Evolutionary conservation across 2,797 vertebrate genomes (phyloP).

Genomic region (Clarias platycephalus): DNA sequence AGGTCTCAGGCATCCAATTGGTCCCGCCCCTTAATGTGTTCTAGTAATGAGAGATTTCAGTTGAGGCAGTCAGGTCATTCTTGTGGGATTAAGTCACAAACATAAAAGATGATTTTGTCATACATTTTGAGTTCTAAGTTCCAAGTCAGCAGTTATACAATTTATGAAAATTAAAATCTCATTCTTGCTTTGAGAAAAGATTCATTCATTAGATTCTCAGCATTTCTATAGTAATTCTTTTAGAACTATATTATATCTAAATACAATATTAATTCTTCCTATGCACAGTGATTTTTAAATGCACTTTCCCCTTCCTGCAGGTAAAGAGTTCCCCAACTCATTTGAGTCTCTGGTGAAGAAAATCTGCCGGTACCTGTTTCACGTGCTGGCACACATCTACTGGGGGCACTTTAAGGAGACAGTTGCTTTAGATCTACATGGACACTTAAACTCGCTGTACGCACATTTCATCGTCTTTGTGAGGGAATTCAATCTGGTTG

Average conservation of each 20-base stretch:
- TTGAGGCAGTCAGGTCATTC: not conserved
- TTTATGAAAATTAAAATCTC: not conserved
- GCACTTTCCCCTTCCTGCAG: conserved; percentile 64
- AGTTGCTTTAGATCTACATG: conserved; percentile 92
- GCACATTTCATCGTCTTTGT: conserved; percentile 97
- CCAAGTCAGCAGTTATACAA: not conserved
- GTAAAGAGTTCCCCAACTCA: conserved; percentile 95
- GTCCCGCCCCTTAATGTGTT: not conserved
- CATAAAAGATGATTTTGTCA: not conserved
- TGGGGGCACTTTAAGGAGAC: conserved; percentile 98
- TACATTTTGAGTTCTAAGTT: too few relatives aligned
- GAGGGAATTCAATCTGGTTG: conserved; percentile 97
- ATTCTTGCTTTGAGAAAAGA: not conserved
- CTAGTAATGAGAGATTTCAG: not conserved
- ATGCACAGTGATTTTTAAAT: not conserved
- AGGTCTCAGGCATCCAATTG: not conserved
- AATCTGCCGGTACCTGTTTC: conserved; percentile 95
- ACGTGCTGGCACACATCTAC: conserved; percentile 98
- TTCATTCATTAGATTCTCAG: too few relatives aligned
- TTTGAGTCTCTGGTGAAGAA: conserved; percentile 97
- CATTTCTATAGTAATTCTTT: not conserved
- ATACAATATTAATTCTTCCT: not conserved
- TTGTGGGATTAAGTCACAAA: not conserved
- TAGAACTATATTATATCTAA: not conserved
- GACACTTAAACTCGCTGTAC: conserved; percentile 98